These are phyloP conservation scores for Ophiothrix spiculata DNA, from an alignment of 35 echinoderm and acorn worm species.

Conservation along the genomic window DNA sequence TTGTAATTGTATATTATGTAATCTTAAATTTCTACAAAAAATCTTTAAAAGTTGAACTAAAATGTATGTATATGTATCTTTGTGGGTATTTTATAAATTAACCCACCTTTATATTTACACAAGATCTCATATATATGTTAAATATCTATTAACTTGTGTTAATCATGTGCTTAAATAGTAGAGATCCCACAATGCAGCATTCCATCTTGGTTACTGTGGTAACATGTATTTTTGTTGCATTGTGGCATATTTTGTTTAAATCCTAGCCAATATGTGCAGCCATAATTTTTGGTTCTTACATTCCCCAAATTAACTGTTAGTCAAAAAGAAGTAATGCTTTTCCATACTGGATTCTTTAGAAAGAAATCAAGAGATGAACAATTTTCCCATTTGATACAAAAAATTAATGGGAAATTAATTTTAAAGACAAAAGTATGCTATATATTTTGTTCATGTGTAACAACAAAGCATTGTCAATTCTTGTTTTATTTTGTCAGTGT, in stretches of 20 bases:
- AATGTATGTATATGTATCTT: not conserved
- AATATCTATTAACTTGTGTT: not conserved
- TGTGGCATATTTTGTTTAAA: not conserved
- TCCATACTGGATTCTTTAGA: no score
- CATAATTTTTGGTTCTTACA: no score
- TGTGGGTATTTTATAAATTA: conserved; percentile 16
- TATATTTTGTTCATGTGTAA: no score
- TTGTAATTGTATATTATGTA: conserved; percentile 14
- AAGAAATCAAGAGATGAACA: no score
- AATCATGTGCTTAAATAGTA: not conserved
- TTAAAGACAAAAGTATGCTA: no score
- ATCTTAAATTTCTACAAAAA: not conserved
- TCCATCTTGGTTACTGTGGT: not conserved
- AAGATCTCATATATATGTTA: not conserved
- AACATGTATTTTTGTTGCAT: not conserved
- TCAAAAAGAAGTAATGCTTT: no score
- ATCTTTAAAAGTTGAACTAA: not conserved
- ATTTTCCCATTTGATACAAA: no score
- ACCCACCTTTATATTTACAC: conserved; percentile 13
- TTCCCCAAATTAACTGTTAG: no score
- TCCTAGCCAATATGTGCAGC: no score
- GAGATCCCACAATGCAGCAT: not conserved
- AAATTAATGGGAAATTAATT: no score
- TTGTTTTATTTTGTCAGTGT: no score
- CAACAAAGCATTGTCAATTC: no score